Conservation (phyloP, 2,113 vertebrate species). For the Hippoglossus stenolepis region DNA sequence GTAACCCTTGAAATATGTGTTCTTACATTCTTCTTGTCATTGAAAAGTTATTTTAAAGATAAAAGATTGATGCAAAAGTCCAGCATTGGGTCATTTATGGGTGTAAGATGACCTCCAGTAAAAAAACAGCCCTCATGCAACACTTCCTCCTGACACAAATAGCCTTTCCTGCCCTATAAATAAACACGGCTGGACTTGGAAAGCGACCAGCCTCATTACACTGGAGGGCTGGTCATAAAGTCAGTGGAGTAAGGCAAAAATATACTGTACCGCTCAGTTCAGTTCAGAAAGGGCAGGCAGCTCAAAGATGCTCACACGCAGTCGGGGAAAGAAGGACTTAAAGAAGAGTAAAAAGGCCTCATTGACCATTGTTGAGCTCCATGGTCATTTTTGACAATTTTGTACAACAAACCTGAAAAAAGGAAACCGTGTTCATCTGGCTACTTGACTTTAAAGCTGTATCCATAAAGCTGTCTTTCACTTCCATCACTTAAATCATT, state of each 20-base stretch:
- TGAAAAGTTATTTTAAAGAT: conserved; percentile 9
- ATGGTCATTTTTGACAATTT: background rate
- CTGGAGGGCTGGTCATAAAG: conserved; percentile 49
- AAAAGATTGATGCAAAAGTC: conserved; percentile 14
- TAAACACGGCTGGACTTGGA: conserved; percentile 68
- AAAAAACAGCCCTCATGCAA: conserved; percentile 65
- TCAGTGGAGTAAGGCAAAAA: conserved; percentile 42
- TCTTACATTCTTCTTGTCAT: background rate
- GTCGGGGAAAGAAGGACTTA: background rate
- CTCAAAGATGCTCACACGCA: background rate
- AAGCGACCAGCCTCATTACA: conserved; percentile 57
- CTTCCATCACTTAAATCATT: conserved; percentile 23
- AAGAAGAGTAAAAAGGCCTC: background rate
- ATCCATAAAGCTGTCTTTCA: conserved; percentile 34
- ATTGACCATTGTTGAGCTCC: conserved; percentile 1
- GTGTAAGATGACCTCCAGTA: conserved; percentile 31
- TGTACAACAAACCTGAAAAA: conserved; percentile 4
- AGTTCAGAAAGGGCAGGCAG: conserved; percentile 9
- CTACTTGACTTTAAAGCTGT: conserved; percentile 2
- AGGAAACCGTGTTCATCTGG: conserved; percentile 7
- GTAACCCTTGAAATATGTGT: background rate
- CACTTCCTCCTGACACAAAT: conserved; percentile 76
- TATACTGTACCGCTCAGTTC: conserved; percentile 22
- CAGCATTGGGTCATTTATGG: conserved; percentile 33
- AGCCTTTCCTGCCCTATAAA: conserved; percentile 77